Percentiles rank a stretch among this genome's conserved stretches.
Evolutionary conservation across 23 tunicate species (phyloP).

Genomic region (Trididemnum clinides): DNA sequence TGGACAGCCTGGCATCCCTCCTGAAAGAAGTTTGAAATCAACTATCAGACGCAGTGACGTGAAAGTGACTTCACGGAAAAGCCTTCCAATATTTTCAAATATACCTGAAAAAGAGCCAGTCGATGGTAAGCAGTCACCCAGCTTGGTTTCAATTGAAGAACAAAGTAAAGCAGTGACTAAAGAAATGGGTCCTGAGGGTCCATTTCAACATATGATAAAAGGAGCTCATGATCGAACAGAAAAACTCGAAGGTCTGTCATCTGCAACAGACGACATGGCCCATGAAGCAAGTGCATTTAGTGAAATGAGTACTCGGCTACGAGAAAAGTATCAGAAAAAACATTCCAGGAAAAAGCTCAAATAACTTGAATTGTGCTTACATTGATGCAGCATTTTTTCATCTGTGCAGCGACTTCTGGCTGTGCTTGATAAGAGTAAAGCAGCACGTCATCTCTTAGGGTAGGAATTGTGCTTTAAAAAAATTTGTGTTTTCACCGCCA

Average conservation of each 20-base stretch:
- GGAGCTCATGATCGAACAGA: conserved; percentile 56
- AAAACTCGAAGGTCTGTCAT: conserved; percentile 46
- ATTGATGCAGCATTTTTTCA: not conserved
- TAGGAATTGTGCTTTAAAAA: no score
- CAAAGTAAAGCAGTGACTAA: not conserved
- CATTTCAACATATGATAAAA: conserved; percentile 34
- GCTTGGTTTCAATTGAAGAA: conserved; percentile 15
- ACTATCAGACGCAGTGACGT: conserved; percentile 41
- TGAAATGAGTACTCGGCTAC: conserved; percentile 52
- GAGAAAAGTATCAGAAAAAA: conserved; percentile 83
- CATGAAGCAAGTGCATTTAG: conserved; percentile 68
- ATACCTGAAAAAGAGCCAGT: conserved; percentile 16
- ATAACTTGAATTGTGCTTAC: not conserved
- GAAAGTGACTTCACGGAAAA: not conserved
- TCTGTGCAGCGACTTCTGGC: not conserved
- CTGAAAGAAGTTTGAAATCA: not conserved
- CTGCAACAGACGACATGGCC: conserved; percentile 74
- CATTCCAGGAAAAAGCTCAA: conserved; percentile 11
- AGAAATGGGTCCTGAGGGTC: not conserved
- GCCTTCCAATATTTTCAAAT: conserved; percentile 33
- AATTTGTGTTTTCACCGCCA: no score
- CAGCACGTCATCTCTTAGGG: no score
- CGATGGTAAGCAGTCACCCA: not conserved
- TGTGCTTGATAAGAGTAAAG: not conserved
- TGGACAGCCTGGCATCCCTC: not conserved